Conservation (phyloP, 2,888 invertebrate genomes). For the Miltochrista miniata region DNA sequence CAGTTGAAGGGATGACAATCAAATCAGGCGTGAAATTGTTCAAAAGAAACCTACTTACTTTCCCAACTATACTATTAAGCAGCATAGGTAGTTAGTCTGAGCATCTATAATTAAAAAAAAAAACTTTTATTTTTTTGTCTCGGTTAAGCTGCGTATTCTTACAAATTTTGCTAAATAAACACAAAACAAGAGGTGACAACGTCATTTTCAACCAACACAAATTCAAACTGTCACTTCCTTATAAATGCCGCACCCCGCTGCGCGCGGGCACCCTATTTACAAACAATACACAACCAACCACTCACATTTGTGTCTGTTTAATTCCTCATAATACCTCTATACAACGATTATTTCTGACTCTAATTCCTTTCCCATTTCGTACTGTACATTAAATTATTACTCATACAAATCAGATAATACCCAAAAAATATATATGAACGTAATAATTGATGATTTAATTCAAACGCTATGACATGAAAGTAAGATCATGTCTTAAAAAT, state of each 20-base stretch:
- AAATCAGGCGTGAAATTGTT: too few species aligned
- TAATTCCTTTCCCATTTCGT: conserved; percentile 34
- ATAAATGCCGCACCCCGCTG: conserved; percentile 58
- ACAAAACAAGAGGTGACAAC: conserved; percentile 30
- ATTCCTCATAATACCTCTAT: conserved; percentile 41
- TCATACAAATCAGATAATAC: conserved; percentile 75
- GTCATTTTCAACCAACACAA: conserved; percentile 37
- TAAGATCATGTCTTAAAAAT: conserved; percentile 78
- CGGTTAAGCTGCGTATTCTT: background rate
- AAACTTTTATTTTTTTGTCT: background rate
- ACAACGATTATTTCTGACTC: conserved; percentile 24
- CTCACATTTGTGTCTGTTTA: conserved; percentile 50
- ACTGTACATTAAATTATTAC: conserved; percentile 49
- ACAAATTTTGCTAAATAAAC: conserved; percentile 8
- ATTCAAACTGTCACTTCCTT: conserved; percentile 44
- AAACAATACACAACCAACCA: conserved; percentile 66
- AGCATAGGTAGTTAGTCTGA: too few species aligned
- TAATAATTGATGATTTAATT: conserved; percentile 78
- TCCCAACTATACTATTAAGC: too few species aligned
- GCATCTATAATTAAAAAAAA: too few species aligned
- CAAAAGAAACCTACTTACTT: too few species aligned
- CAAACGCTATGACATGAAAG: conserved; percentile 77
- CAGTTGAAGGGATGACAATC: too few species aligned
- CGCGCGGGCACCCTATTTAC: conserved; percentile 66
- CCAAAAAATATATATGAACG: conserved; percentile 61